Evolutionary conservation across 1,140 invertebrate genomes (phyloP), one percentile per base, ranked within the genome.

Genomic region (Spodoptera litura): DNA sequence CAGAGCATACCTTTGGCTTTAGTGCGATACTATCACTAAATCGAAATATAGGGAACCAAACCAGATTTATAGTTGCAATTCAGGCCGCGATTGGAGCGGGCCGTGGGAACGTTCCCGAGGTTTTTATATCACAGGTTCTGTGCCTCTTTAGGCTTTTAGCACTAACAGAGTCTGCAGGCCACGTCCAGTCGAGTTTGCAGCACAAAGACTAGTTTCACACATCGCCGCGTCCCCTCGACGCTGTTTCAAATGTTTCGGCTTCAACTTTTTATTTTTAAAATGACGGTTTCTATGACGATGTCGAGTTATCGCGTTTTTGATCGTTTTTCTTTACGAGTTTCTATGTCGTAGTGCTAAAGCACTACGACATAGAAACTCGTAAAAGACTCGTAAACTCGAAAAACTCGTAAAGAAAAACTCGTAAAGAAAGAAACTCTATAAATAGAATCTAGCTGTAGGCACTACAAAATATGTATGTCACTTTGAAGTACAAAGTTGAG

Each of bases 131-230:
- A n/a, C 12, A 53, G 25, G 49, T n/a, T 70, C 38, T 8, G 38
- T 20, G n/a, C 13, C 44, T 25, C 66, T 51, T 27, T 27, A 68
- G 64, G 64, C 44, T 70, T 70, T 70, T 53, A 53, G 49, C 49
- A 15, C 20, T 55, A 55, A 55, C 52, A n/a, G 11, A 25, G 10
- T 6, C 11, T 52, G 66, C 25, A 70, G 64, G 44, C 2, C 64
- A 25, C 9, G 49, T 53, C 66, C 4, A 13, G 49, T 27, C 49
- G 44, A 53, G 64, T 52, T 31, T 31, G 66, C 13, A 6, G 11
- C 66, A 70, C 25, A 70, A 66, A 66, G 62, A 44, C 66, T 6
- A 20, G 61, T 44, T 61, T n/a, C 61, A 66, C 38, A 49, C 35
- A 15, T 61, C 13, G 62, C n/a, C 38, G 11, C 38, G 25, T 51